Conservation (phyloP, 2,888 invertebrate genomes). For the Holacanthella duospinosa region DNA sequence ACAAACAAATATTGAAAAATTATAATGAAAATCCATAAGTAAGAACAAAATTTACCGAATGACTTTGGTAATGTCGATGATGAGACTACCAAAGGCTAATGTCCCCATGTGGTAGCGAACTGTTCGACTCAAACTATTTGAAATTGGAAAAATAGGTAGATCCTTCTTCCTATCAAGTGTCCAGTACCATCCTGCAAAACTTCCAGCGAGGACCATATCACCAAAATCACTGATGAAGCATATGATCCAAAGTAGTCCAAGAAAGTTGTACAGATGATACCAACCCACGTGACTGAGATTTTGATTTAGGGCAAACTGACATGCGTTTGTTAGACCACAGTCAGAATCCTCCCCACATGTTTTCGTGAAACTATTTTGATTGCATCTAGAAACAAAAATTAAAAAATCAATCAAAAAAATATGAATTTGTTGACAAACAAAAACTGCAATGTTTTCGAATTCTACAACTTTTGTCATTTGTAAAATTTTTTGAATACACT, state of each 20-base stretch:
- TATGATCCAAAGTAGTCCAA: conserved; percentile 79
- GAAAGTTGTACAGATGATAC: conserved; percentile 56
- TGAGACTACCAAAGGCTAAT: conserved; percentile 79
- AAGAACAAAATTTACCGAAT: no score
- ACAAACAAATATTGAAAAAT: no score
- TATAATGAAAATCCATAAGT: no score
- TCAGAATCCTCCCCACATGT: conserved; percentile 43
- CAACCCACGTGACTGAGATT: conserved; percentile 46
- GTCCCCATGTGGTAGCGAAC: conserved; percentile 77
- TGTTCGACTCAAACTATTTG: conserved; percentile 59
- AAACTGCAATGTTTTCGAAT: no score
- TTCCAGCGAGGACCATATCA: conserved; percentile 81
- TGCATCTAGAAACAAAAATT: conserved; percentile 43
- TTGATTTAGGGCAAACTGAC: conserved; percentile 54
- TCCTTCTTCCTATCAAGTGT: conserved; percentile 66
- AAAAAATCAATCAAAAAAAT: neutral
- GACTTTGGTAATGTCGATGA: conserved; percentile 79
- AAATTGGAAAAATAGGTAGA: conserved; percentile 74
- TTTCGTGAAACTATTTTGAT: conserved; percentile 48
- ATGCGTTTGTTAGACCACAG: conserved; percentile 44
- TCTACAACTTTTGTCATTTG: no score
- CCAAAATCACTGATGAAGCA: conserved; percentile 81
- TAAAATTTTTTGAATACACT: neutral
- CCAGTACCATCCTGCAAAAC: conserved; percentile 91
- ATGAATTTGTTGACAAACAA: no score